A percentile compares a stretch with the other conserved stretches of the same genome.
Conservation (phyloP, 2,888 invertebrate genomes). For the Adineta ricciae region DNA sequence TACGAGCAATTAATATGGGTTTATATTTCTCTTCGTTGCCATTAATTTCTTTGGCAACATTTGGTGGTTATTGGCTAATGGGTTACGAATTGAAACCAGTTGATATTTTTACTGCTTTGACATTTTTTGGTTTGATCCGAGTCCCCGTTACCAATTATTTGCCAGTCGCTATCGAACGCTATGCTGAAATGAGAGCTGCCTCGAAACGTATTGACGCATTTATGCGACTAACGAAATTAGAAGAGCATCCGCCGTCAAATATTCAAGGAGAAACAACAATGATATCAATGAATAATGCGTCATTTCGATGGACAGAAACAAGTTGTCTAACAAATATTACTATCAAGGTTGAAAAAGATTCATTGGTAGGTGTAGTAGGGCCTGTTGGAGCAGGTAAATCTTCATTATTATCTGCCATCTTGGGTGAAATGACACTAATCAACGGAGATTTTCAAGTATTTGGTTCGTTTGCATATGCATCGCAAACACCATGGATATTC, state of each 20-base stretch:
- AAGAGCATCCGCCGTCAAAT: neutral
- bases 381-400: slow-evolving; percentile 77
- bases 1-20: slow-evolving; percentile 56
- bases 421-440: slow-evolving; percentile 60
- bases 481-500: slow-evolving; percentile 70
- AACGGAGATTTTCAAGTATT: slow-evolving; percentile 58
- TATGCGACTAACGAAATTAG: neutral
- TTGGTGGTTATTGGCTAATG: slow-evolving; percentile 17
- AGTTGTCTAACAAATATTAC: slow-evolving; percentile 42
- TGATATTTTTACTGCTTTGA: neutral
- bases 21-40: slow-evolving; percentile 14
- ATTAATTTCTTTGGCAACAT: neutral
- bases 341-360: slow-evolving; percentile 45
- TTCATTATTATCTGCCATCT: slow-evolving; percentile 55
- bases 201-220: slow-evolving; percentile 15
- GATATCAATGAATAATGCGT: neutral
- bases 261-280: neutral
- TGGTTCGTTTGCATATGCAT: slow-evolving; percentile 61
- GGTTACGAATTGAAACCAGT: neutral
- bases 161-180: slow-evolving; percentile 1
- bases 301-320: neutral
- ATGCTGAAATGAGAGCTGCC: slow-evolving; percentile 6
- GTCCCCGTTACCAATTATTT: neutral
- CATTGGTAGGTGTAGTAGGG: slow-evolving; percentile 68
- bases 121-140: slow-evolving; percentile 1